Percentiles rank a stretch among this genome's conserved stretches.
Evolutionary conservation across 2,888 invertebrate species (phyloP).

Genomic region (Anarsia innoxiella): DNA sequence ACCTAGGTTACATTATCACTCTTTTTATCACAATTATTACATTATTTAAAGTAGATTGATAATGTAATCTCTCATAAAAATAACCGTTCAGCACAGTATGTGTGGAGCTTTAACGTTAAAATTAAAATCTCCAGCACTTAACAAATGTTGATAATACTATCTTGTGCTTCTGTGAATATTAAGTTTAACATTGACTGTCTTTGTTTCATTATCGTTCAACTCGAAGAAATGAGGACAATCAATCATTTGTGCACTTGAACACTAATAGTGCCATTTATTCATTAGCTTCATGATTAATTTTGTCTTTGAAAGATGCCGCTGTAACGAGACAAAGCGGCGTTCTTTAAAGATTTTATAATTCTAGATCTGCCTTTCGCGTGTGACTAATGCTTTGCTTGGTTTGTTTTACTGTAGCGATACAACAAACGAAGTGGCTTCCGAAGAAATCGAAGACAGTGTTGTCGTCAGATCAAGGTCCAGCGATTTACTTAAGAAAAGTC

Average conservation of each 20-base stretch:
- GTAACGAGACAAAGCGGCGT: slow-evolving; percentile 63
- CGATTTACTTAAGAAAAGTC: slow-evolving; percentile 82
- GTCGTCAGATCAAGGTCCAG: slow-evolving; percentile 83
- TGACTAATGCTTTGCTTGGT: slow-evolving; percentile 77
- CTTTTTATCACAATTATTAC: background rate
- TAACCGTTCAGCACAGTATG: slow-evolving; percentile 61
- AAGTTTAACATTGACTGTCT: slow-evolving; percentile 61
- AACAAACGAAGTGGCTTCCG: slow-evolving; percentile 69
- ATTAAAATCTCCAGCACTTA: slow-evolving; percentile 62
- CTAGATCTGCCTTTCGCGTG: slow-evolving; percentile 69
- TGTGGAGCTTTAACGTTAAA: slow-evolving; percentile 55
- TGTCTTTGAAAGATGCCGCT: slow-evolving; percentile 50
- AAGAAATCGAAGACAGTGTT: slow-evolving; percentile 69
- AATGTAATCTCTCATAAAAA: slow-evolving; percentile 63
- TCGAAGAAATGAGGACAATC: slow-evolving; percentile 48
- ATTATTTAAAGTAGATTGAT: slow-evolving; percentile 26
- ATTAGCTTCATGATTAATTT: slow-evolving; percentile 69
- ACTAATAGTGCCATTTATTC: slow-evolving; percentile 71
- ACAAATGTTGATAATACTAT: slow-evolving; percentile 59
- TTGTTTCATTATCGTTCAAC: slow-evolving; percentile 40
- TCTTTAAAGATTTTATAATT: slow-evolving; percentile 47
- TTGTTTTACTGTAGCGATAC: slow-evolving; percentile 73
- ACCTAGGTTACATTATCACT: slow-evolving; percentile 57
- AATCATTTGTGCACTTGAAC: slow-evolving; percentile 65
- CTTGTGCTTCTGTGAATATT: slow-evolving; percentile 70